phyloP scores from a whole-genome alignment of 2,888 invertebrate genomes.

The Microplitis deprimator region DNA sequence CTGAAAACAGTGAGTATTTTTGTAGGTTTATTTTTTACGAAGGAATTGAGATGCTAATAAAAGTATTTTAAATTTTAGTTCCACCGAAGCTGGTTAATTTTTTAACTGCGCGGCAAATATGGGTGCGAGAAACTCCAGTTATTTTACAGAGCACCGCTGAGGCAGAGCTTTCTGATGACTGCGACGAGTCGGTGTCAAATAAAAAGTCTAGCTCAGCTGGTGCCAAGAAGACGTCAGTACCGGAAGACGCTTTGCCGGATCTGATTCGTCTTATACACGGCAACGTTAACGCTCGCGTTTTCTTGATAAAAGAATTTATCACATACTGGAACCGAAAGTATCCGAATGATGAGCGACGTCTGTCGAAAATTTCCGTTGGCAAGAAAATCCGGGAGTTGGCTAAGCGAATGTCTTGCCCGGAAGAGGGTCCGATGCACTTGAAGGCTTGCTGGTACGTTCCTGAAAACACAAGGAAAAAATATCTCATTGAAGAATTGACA shows the following conservation, averaged over 20 bases:
- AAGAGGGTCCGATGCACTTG: slow-evolving; percentile 74
- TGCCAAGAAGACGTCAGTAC: slow-evolving; percentile 68
- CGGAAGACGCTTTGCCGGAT: slow-evolving; percentile 75
- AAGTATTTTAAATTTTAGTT: slow-evolving; percentile 38
- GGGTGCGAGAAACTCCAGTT: slow-evolving; percentile 63
- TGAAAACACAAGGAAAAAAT: slow-evolving; percentile 74
- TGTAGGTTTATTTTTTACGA: background rate
- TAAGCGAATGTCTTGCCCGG: slow-evolving; percentile 74
- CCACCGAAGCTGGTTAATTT: slow-evolving; percentile 55
- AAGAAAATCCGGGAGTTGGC: slow-evolving; percentile 77
- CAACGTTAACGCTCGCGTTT: slow-evolving; percentile 75
- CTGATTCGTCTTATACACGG: slow-evolving; percentile 80
- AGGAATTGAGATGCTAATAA: too few species aligned
- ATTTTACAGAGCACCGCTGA: slow-evolving; percentile 48
- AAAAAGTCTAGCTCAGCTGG: slow-evolving; percentile 11
- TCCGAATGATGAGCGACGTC: slow-evolving; percentile 55
- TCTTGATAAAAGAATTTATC: slow-evolving; percentile 78
- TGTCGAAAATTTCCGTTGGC: slow-evolving; percentile 71
- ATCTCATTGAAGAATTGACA: slow-evolving; percentile 71
- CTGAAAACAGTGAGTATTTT: slow-evolving; percentile 58
- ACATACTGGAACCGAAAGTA: slow-evolving; percentile 74
- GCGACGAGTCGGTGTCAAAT: slow-evolving; percentile 5
- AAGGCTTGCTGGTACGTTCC: slow-evolving; percentile 80
- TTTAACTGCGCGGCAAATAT: slow-evolving; percentile 60
- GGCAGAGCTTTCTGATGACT: slow-evolving; percentile 39